phyloP scores from a whole-genome alignment of 53 echinoderm and acorn worm genomes.

The Crossaster papposus region DNA sequence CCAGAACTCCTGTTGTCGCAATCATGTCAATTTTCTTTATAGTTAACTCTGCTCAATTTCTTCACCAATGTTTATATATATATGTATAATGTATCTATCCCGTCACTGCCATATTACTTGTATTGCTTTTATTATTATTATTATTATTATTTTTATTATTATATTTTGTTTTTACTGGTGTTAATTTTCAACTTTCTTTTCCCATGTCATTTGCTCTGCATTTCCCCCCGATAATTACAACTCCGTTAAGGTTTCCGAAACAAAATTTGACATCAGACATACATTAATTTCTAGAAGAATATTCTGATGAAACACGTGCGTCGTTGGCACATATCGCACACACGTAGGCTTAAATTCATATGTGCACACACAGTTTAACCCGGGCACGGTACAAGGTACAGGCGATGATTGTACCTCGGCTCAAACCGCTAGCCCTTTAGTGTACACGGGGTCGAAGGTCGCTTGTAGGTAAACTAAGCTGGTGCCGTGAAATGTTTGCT shows the following conservation, averaged over 20 bases:
- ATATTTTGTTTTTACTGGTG: neutral
- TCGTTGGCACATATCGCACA: neutral
- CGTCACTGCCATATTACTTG: neutral
- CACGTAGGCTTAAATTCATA: neutral
- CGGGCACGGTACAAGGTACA: conserved; percentile 11
- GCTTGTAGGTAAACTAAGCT: conserved; percentile 48
- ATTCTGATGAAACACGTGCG: neutral
- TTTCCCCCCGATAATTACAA: neutral
- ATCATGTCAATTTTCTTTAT: conserved; percentile 22
- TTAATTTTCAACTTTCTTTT: neutral
- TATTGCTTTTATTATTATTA: neutral
- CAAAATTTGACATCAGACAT: neutral
- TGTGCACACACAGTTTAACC: neutral
- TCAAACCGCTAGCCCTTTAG: neutral
- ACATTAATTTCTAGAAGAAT: neutral
- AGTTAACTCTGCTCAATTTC: neutral
- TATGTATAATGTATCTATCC: too few relatives aligned
- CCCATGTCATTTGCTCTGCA: neutral
- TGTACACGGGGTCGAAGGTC: conserved; percentile 37
- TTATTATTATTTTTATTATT: too few relatives aligned
- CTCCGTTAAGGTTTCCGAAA: neutral
- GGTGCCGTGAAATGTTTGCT: conserved; percentile 33
- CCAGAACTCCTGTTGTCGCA: conserved; percentile 34
- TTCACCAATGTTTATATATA: neutral
- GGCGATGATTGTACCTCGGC: neutral